Evolutionary conservation across 2,113 vertebrate genomes (phyloP).

Genomic region (Centrocercus urophasianus): DNA sequence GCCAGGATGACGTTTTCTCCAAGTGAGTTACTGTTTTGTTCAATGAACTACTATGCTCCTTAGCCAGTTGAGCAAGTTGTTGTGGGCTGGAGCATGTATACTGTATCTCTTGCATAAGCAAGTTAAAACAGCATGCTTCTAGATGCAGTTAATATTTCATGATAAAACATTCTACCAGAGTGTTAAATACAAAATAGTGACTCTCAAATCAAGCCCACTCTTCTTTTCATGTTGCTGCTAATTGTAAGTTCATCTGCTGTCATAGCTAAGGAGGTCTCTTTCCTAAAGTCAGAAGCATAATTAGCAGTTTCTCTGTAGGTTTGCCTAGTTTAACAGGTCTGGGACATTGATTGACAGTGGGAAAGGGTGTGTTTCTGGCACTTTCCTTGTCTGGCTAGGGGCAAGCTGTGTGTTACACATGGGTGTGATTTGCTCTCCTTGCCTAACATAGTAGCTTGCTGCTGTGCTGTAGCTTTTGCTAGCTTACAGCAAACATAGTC

Average conservation of each 20-base stretch:
- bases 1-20: background rate
- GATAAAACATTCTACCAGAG: background rate
- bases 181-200: background rate
- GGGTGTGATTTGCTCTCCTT: background rate
- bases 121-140: background rate
- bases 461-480: background rate
- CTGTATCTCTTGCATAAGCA: constrained; percentile 25
- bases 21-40: background rate
- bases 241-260: background rate
- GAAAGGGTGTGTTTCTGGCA: constrained; percentile 42
- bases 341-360: constrained; percentile 48
- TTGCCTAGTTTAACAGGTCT: constrained; percentile 48
- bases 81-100: constrained; percentile 51
- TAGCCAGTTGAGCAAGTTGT: constrained; percentile 46
- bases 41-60: background rate
- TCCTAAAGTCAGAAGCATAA: background rate
- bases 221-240: background rate
- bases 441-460: background rate
- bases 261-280: background rate
- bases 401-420: constrained; percentile 3
- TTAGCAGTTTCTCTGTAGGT: constrained; percentile 21
- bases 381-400: constrained; percentile 59
- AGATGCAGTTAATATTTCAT: constrained; percentile 31
- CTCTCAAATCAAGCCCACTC: background rate
- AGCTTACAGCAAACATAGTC: background rate